A percentile compares a stretch with the other conserved stretches of the same genome.
Conservation (phyloP, 2,888 invertebrate species). For the Morinoia aosen region DNA sequence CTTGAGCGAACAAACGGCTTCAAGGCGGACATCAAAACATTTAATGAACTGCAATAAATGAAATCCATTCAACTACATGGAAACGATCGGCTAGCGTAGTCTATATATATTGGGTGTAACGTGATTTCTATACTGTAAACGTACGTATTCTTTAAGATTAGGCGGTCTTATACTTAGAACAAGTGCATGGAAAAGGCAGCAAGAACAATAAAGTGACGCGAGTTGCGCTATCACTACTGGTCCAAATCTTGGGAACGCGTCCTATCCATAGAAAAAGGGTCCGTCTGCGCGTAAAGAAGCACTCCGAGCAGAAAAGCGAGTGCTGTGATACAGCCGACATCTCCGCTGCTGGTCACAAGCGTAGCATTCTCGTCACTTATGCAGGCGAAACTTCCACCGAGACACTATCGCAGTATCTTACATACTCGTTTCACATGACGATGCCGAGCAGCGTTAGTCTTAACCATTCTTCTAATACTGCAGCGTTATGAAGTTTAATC, state of each 20-base stretch:
- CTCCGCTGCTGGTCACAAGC: not conserved
- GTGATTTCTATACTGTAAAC: not conserved
- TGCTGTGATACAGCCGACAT: not conserved
- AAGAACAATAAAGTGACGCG: slow-evolving; percentile 26
- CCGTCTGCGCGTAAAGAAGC: not conserved
- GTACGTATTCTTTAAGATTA: not conserved
- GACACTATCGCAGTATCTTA: not conserved
- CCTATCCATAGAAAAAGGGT: not conserved
- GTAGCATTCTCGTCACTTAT: not conserved
- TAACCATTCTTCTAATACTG: not conserved
- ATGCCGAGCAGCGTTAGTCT: not conserved
- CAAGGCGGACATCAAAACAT: not conserved
- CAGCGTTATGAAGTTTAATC: not conserved
- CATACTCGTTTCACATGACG: not conserved
- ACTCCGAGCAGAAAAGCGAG: not conserved
- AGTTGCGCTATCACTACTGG: slow-evolving; percentile 31
- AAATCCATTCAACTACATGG: not conserved
- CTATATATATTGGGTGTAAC: not conserved
- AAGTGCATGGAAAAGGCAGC: slow-evolving; percentile 43
- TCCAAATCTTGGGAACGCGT: slow-evolving; percentile 20
- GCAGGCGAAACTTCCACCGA: not conserved
- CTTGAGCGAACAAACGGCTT: not conserved
- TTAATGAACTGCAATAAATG: not conserved
- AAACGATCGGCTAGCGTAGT: slow-evolving; percentile 39
- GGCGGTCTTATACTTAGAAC: slow-evolving; percentile 6